Base-by-base conservation (phyloP, 2,888 invertebrate species). In the Heliothis peltigera region DNA sequence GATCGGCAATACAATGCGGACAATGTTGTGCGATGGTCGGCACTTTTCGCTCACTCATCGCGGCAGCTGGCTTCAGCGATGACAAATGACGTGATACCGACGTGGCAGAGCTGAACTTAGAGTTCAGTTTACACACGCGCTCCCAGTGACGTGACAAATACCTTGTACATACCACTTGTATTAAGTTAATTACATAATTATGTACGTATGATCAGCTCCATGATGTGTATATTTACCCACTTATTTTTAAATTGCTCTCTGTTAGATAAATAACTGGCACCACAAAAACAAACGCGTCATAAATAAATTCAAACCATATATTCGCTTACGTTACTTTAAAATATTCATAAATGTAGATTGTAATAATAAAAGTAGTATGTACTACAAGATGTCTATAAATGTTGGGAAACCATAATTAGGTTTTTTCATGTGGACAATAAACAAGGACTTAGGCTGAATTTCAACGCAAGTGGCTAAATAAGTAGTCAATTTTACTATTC, bases 31-130 rank as follows among this genome's bases (percentile, higher is more conserved):
- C 83, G 84, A 83, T 82, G 82, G 78, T 71, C 79, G 84, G 81
- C 79, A 84, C 80, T 87, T 93, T 94, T 92, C 89, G 94, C 91
- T 89, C 90, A 90, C 90, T 94, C 94, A 95, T 93, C 89, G 85
- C 84, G 84, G 88, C 93, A 91, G 93, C 93, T 91, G 89, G 68
- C 66, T 69, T 54, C 60, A 56, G 56, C 66, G 80, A 89, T 89
- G 89, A 91, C 89, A 89, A 90, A 90, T 88, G 87, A 88, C 83
- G 79, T 75, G 64, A 72, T 60, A 44, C 64, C 67, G 51, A 64
- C 42, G 56, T 63, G 51, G 59, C 64, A 53, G 32, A 52, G 25
- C 42, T 35, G 63, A 48, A 60, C 32, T 17, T 48, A 47, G 25
- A 46, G 32, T 44, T 35, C 64, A 51, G 62, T 39, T 17, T 48